Base-by-base conservation (phyloP, 2,888 invertebrate genomes). In the Cylindroiulus punctatus region DNA sequence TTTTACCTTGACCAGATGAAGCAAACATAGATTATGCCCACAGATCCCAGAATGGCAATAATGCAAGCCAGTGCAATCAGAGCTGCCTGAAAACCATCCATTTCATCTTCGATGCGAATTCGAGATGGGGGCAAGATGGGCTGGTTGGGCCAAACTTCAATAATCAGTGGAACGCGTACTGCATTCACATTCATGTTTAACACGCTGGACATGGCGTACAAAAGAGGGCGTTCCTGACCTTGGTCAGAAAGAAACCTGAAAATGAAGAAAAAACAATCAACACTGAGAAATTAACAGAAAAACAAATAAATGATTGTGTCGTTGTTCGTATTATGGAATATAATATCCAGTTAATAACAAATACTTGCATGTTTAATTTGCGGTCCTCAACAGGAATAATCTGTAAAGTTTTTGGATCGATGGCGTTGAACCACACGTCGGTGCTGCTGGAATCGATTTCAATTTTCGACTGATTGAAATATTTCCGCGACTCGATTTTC, bases 1-100 rank as follows among this genome's bases (percentile, higher is more conserved):
- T 8, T 12, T 92, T 91, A 96, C 96, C 95, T 95, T 86, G 96
- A 96, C 96, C 97, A 98, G 0, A 97, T 97, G 86, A 97, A 94
- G 91, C 97, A 97, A 87, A 98, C 96, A 90, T 98, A 97, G 85
- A 97, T 94, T 84, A 98, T 97, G 8, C 97, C 98, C 85, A 96
- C 95, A 17, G 95, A 93, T 12, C 96, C 96, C 12, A 97, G 93
- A 0, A 98, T 93, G 65, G 97, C 93, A 87, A 98, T 97, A n/a
- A 98, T 94, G 86, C 95, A 95, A 0, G 96, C 97, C 0, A 98
- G 93, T 19, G 96, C 95, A 88, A 98, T 95, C 42, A 98, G 92
- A 0, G 97, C 97, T 88, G 96, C 96, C 26, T 97, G 97, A 89
- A 97, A 95, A 12, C 96, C 90, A 87, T 90, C 90, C 76, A 89